phyloP scores from a whole-genome alignment of 2,888 invertebrate species.

The Idaea straminata region DNA sequence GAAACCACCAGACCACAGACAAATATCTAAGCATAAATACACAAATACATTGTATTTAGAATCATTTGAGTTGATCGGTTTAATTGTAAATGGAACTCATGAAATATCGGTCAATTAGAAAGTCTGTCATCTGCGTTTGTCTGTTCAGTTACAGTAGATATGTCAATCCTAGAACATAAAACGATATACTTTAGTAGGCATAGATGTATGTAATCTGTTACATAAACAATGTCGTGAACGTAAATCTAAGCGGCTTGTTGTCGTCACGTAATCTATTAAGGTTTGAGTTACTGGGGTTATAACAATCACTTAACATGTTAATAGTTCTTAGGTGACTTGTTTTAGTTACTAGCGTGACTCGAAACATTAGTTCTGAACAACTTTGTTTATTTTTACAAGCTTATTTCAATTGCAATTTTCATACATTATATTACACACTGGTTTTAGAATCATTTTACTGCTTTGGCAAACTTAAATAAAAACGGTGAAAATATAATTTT shows the following conservation, averaged over 20 bases:
- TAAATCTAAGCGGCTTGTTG: slow-evolving; percentile 1
- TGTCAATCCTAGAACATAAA: neutral
- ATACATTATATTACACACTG: no score
- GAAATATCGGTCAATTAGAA: neutral
- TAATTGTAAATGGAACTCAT: no score
- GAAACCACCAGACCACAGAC: no score
- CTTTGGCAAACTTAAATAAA: no score
- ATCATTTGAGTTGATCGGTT: no score
- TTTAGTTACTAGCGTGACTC: neutral
- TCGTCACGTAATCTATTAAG: neutral
- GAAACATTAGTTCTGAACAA: neutral
- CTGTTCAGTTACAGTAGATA: neutral
- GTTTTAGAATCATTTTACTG: no score
- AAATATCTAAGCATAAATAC: no score
- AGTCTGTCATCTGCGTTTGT: neutral
- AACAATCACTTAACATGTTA: neutral
- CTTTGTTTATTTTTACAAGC: neutral
- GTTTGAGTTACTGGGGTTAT: neutral
- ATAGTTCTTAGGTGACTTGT: slow-evolving; percentile 1
- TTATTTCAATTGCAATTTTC: neutral
- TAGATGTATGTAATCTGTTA: neutral
- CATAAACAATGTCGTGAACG: neutral
- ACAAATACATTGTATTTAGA: no score
- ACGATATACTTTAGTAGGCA: neutral
- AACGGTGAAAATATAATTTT: no score